These are phyloP conservation scores for Enchytraeus crypticus DNA, from an alignment of 2,888 invertebrate species.

Conservation along the genomic window DNA sequence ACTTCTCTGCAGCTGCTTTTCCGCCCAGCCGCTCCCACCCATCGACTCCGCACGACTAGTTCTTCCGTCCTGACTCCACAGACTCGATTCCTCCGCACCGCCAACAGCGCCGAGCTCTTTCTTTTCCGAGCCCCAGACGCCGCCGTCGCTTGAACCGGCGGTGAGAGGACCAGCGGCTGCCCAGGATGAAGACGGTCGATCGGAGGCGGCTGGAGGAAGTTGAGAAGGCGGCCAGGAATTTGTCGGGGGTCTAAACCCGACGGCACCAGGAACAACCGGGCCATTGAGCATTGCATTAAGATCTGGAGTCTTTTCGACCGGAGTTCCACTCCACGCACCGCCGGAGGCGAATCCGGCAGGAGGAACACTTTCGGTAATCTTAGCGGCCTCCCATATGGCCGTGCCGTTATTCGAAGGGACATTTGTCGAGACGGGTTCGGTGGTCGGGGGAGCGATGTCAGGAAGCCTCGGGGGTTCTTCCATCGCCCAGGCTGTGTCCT, in stretches of 20 bases:
- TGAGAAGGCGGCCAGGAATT: conserved; percentile 4
- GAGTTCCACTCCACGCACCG: conserved; percentile 1
- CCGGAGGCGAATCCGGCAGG: conserved; percentile 1
- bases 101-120: conserved; percentile 1
- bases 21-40: not conserved
- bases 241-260: not conserved
- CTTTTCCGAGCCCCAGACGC: not conserved
- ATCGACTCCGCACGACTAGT: conserved; percentile 2
- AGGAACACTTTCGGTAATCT: not conserved
- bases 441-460: not conserved
- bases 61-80: not conserved
- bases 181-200: not conserved
- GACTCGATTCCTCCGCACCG: not conserved
- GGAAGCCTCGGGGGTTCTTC: conserved; percentile 14
- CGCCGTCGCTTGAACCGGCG: not conserved
- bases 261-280: not conserved
- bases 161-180: not conserved
- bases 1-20: conserved; percentile 7
- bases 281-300: not conserved
- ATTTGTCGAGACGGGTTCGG: not conserved
- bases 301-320: not conserved
- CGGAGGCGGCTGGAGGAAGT: not conserved
- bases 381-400: conserved; percentile 14
- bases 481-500: conserved; percentile 41
- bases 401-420: conserved; percentile 13